Evolutionary conservation across 2,888 invertebrate species (phyloP).

Genomic region (Dinocampus coccinellae): DNA sequence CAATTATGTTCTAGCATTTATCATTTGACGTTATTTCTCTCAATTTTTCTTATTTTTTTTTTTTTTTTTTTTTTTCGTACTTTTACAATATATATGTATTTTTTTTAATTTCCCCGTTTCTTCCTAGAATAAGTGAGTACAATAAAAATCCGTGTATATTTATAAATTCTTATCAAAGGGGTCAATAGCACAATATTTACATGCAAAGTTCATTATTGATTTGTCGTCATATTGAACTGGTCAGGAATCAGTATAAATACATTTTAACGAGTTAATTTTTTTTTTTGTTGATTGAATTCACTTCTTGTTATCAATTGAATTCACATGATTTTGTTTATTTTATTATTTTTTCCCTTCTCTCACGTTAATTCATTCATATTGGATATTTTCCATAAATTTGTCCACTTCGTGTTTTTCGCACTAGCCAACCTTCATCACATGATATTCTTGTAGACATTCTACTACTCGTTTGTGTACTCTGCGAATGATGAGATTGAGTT

Average conservation of each 20-base stretch:
- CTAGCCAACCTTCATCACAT: constrained; percentile 48
- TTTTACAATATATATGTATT: not conserved
- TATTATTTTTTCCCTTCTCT: not conserved
- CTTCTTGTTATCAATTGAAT: too few relatives aligned
- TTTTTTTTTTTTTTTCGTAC: not conserved
- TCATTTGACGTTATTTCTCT: not conserved
- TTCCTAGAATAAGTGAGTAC: not conserved
- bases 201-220: constrained; percentile 11
- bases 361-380: constrained; percentile 31
- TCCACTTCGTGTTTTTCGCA: constrained; percentile 57
- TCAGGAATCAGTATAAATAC: not conserved
- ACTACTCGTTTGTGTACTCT: constrained; percentile 48
- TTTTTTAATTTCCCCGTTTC: not conserved
- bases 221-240: not conserved
- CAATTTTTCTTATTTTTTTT: not conserved
- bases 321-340: too few relatives aligned
- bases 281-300: not conserved
- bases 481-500: constrained; percentile 43
- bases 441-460: constrained; percentile 13
- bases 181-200: constrained; percentile 1
- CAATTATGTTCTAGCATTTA: not conserved
- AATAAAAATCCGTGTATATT: not conserved
- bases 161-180: not conserved
- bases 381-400: constrained; percentile 58
- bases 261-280: not conserved